Evolutionary conservation across 1,140 invertebrate genomes (phyloP).

Genomic region (Coelopa frigida): DNA sequence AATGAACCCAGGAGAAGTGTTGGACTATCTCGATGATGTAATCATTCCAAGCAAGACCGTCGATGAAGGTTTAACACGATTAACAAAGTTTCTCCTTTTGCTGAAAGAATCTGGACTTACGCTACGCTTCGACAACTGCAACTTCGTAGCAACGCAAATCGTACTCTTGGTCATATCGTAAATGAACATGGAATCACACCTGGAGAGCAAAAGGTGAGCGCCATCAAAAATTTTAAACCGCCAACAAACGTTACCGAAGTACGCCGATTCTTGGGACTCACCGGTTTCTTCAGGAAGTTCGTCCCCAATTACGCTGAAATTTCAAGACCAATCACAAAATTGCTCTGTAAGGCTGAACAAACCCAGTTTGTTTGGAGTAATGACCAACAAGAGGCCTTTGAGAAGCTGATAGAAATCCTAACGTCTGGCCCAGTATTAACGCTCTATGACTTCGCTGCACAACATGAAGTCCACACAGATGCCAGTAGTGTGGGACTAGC

Average conservation of each 20-base stretch:
- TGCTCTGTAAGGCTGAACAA: slow-evolving; percentile 14
- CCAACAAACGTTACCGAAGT: slow-evolving; percentile 16
- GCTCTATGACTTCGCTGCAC: slow-evolving; percentile 10
- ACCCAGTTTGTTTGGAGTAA: slow-evolving; percentile 15
- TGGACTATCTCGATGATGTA: slow-evolving; percentile 26
- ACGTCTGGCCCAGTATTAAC: slow-evolving; percentile 12
- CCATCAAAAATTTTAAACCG: slow-evolving; percentile 13
- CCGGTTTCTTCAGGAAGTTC: slow-evolving; percentile 21
- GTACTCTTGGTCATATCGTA: no score
- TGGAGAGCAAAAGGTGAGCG: slow-evolving; percentile 10
- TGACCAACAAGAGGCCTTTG: slow-evolving; percentile 9
- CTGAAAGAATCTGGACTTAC: neutral
- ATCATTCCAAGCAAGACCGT: slow-evolving; percentile 17
- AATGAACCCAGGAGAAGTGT: slow-evolving; percentile 7
- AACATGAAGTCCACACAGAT: slow-evolving; percentile 31
- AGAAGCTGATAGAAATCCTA: slow-evolving; percentile 13
- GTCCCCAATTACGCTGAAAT: slow-evolving; percentile 18
- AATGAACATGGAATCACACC: slow-evolving; percentile 13
- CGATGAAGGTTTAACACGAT: no score
- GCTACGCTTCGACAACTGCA: neutral
- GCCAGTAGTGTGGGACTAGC: slow-evolving; percentile 25
- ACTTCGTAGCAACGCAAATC: neutral
- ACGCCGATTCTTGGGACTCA: slow-evolving; percentile 21
- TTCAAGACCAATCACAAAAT: slow-evolving; percentile 20
- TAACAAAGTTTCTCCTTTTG: neutral